phyloP scores from a whole-genome alignment of 2,888 invertebrate genomes.

The Plebejus anna region DNA sequence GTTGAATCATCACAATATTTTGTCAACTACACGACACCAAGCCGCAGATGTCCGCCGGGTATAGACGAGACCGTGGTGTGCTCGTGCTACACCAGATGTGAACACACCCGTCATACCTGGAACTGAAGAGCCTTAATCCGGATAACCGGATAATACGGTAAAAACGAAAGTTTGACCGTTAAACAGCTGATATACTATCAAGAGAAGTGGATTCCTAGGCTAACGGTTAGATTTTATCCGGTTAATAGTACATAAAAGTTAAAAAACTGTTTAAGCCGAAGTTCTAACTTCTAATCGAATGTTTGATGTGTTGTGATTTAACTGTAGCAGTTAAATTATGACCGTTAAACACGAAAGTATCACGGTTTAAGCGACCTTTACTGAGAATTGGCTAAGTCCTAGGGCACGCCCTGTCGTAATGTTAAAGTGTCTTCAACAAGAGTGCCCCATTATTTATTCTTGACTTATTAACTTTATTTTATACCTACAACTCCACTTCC shows the following conservation, averaged over 20 bases:
- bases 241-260: conserved; percentile 10
- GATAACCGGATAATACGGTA: not conserved
- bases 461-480: too few species aligned
- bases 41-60: not conserved
- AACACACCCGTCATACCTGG: not conserved
- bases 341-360: not conserved
- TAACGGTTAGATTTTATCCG: not conserved
- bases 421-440: not conserved
- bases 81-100: not conserved
- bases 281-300: not conserved
- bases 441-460: not conserved
- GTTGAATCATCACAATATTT: not conserved
- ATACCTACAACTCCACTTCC: too few species aligned
- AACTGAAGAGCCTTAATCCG: not conserved
- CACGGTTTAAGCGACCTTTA: conserved; percentile 12
- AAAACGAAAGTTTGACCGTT: not conserved
- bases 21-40: not conserved
- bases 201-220: too few species aligned
- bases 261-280: not conserved
- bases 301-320: conserved; percentile 17
- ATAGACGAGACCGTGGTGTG: not conserved
- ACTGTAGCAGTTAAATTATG: conserved; percentile 27
- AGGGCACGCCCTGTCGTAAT: not conserved
- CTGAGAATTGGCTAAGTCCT: not conserved
- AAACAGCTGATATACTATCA: not conserved